A percentile compares a stretch with the other conserved stretches of the same genome.
Conservation (phyloP, 1,140 invertebrate genomes). For the Panagrolaimus sp. region DNA sequence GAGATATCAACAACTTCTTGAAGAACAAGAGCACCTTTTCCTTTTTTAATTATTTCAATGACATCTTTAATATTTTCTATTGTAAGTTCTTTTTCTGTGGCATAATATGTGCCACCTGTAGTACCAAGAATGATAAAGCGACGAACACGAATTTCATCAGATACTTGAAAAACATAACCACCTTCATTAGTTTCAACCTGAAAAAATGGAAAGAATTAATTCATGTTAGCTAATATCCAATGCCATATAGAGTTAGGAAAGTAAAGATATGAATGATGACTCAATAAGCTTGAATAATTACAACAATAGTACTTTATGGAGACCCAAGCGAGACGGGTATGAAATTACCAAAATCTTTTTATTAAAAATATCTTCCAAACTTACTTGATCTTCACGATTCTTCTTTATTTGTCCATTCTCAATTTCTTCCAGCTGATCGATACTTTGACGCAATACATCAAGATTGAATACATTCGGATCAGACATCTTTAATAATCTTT, state of each 20-base stretch:
- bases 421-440: not conserved
- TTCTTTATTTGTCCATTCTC: conserved; percentile 3
- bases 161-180: conserved; percentile 58
- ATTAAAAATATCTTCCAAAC: not conserved
- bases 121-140: conserved; percentile 59
- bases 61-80: conserved; percentile 52
- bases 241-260: no score
- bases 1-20: conserved; percentile 54
- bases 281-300: no score
- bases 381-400: conserved; percentile 19
- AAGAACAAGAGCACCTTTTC: conserved; percentile 54
- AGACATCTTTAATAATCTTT: no score
- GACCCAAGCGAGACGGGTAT: no score
- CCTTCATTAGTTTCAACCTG: conserved; percentile 58
- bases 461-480: no score
- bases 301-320: no score
- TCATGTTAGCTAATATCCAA: not conserved
- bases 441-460: no score
- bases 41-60: conserved; percentile 51
- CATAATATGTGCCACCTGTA: conserved; percentile 56
- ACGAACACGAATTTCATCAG: conserved; percentile 54
- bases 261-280: no score
- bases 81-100: conserved; percentile 47
- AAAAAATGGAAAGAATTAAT: conserved; percentile 15
- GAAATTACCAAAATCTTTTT: no score